Evolutionary conservation across 1,140 invertebrate genomes (phyloP).

Genomic region (Lucilia sericata): DNA sequence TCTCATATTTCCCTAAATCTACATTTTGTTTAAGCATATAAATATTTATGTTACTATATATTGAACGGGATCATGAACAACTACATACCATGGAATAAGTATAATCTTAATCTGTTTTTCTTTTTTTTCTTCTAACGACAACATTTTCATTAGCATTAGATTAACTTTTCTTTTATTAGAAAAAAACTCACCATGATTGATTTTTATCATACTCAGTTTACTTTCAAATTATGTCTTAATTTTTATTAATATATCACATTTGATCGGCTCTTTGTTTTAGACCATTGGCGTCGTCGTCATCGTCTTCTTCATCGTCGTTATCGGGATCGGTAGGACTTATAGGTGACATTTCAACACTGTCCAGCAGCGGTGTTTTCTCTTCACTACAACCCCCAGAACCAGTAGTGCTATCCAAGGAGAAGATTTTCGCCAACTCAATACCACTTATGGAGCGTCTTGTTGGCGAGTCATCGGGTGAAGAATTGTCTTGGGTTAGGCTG

Average conservation of each 20-base stretch:
- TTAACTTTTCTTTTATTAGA: background rate
- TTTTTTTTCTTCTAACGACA: background rate
- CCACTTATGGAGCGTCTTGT: slow-evolving; percentile 59
- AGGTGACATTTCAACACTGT: slow-evolving; percentile 66
- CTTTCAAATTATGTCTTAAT: background rate
- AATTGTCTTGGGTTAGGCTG: slow-evolving; percentile 49
- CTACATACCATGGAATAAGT: background rate
- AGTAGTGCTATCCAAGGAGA: slow-evolving; percentile 61
- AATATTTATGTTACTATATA: background rate
- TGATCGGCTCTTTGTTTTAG: slow-evolving; percentile 8
- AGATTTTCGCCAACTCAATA: slow-evolving; percentile 61
- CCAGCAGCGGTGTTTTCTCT: slow-evolving; percentile 66
- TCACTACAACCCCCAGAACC: slow-evolving; percentile 60
- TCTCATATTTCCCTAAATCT: background rate
- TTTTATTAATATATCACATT: slow-evolving; percentile 1
- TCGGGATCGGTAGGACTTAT: slow-evolving; percentile 66
- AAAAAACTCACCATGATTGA: background rate
- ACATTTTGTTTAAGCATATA: background rate
- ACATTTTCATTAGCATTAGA: background rate
- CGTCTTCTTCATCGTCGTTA: slow-evolving; percentile 32
- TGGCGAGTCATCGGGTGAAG: slow-evolving; percentile 63
- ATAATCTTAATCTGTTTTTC: background rate
- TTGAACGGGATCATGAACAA: background rate
- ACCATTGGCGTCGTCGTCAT: background rate
- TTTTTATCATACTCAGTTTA: background rate